These are phyloP conservation scores for Rhinichthys klamathensis DNA, from an alignment of 2,113 vertebrate genomes.

Conservation along the genomic window DNA sequence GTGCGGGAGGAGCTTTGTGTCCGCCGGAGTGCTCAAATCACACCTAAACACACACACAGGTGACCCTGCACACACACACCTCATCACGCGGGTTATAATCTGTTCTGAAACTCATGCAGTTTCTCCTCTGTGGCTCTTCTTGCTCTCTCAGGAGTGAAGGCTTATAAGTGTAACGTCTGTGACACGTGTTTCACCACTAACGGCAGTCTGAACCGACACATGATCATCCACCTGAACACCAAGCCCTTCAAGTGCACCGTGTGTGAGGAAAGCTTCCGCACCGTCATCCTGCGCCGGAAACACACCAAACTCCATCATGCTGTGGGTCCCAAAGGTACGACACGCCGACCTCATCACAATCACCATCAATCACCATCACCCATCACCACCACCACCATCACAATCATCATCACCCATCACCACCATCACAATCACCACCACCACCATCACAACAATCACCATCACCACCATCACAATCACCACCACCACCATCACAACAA, in stretches of 20 bases:
- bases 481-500: too few species aligned
- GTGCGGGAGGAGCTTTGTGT: constrained; percentile 93
- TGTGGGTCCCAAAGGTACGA: constrained; percentile 77
- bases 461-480: too few species aligned
- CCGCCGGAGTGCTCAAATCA: constrained; percentile 94
- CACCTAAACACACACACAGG: constrained; percentile 98
- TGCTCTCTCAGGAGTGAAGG: constrained; percentile 84
- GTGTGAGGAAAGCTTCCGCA: constrained; percentile 93
- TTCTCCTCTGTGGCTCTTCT: background rate
- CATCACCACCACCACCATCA: too few species aligned
- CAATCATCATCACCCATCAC: too few species aligned
- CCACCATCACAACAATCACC: too few species aligned
- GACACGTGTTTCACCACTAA: constrained; percentile 94
- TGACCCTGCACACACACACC: constrained; percentile 58
- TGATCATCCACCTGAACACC: constrained; percentile 88
- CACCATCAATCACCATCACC: too few species aligned
- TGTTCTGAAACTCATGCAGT: background rate
- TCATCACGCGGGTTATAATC: background rate
- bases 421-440: too few species aligned
- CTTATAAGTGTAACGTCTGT: constrained; percentile 91
- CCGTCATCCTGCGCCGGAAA: constrained; percentile 88
- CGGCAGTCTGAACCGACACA: constrained; percentile 95
- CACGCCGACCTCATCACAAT: background rate
- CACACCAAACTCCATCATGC: constrained; percentile 93
- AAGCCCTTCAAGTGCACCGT: constrained; percentile 92